Evolutionary conservation across 2,113 vertebrate species (phyloP).

Genomic region (Spheniscus mendiculus): DNA sequence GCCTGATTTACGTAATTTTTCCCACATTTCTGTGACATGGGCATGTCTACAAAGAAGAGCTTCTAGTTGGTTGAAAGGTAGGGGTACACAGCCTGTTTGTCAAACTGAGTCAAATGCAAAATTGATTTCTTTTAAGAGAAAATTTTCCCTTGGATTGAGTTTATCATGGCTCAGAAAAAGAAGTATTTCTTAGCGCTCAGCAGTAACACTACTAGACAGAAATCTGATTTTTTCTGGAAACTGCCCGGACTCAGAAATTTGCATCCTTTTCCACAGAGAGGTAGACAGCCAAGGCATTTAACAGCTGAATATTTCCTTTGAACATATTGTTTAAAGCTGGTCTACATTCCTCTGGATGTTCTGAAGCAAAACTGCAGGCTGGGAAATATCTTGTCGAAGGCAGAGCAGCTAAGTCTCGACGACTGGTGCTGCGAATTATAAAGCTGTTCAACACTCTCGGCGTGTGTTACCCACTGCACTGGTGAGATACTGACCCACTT

Average conservation of each 20-base stretch:
- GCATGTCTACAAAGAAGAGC: neutral
- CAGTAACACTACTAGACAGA: neutral
- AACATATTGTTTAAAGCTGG: neutral
- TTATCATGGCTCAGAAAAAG: neutral
- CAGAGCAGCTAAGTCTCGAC: neutral
- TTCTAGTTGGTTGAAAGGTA: neutral
- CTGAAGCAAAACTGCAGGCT: neutral
- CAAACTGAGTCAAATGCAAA: neutral
- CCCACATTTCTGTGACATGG: neutral
- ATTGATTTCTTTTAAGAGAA: neutral
- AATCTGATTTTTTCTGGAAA: neutral
- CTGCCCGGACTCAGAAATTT: neutral
- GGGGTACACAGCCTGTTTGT: neutral
- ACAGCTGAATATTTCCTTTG: neutral
- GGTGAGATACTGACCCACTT: neutral
- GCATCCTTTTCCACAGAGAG: neutral
- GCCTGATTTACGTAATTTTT: neutral
- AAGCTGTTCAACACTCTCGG: accelerated
- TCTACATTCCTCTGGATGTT: neutral
- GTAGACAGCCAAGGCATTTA: neutral
- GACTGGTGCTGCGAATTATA: accelerated
- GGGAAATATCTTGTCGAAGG: neutral
- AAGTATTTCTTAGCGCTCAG: neutral
- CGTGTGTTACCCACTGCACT: neutral
- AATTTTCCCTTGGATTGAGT: neutral